These are phyloP conservation scores for Engystomops pustulosus DNA, from an alignment of 2,113 vertebrate genomes.

Conservation along the genomic window DNA sequence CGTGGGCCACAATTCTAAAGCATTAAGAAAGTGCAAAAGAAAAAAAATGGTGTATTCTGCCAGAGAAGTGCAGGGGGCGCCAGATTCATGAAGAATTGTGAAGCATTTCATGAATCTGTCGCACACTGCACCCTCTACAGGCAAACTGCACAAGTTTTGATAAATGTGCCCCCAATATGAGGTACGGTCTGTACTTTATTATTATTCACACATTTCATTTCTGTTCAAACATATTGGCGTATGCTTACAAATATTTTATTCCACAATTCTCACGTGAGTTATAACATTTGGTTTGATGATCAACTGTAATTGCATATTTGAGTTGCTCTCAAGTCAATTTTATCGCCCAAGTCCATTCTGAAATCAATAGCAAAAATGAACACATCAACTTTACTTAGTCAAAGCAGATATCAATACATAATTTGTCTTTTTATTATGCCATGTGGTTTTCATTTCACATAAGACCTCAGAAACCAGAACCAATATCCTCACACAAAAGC, in stretches of 20 bases:
- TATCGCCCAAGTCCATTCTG: constrained; percentile 67
- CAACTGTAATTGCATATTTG: neutral
- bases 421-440: constrained; percentile 76
- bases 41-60: too few species aligned
- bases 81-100: too few species aligned
- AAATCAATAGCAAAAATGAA: constrained; percentile 67
- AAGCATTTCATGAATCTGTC: too few species aligned
- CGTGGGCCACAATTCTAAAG: too few species aligned
- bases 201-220: neutral
- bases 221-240: neutral
- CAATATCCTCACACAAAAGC: constrained; percentile 70
- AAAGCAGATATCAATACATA: constrained; percentile 66
- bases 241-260: constrained; percentile 4
- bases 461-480: constrained; percentile 70
- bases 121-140: too few species aligned
- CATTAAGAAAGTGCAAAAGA: too few species aligned
- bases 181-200: neutral
- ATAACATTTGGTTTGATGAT: neutral
- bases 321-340: neutral
- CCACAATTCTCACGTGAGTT: neutral
- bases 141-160: too few species aligned
- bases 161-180: neutral
- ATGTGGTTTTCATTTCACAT: constrained; percentile 77
- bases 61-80: too few species aligned
- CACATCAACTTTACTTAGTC: constrained; percentile 59